phyloP scores from a whole-genome alignment of 2,113 vertebrate species.

The Melanostigma gelatinosum region DNA sequence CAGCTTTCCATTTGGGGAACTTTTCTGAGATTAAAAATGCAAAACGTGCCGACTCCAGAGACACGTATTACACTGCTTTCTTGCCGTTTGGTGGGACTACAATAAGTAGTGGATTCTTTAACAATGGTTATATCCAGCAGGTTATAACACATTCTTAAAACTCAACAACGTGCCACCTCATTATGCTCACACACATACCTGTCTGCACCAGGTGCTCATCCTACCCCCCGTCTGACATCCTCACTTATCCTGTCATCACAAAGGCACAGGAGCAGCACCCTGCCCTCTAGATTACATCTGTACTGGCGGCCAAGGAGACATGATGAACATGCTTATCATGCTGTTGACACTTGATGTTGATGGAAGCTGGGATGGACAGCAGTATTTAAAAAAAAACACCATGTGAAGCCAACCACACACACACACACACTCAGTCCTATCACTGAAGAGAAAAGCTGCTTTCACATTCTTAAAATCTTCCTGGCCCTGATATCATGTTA shows the following conservation, averaged over 20 bases:
- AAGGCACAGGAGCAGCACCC: slow-evolving; percentile 41
- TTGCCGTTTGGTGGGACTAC: neutral
- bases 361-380: slow-evolving; percentile 28
- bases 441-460: neutral
- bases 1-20: slow-evolving; percentile 41
- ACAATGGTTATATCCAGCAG: slow-evolving; percentile 23
- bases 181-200: slow-evolving; percentile 28
- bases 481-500: neutral
- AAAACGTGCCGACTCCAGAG: slow-evolving; percentile 17
- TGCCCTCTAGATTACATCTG: slow-evolving; percentile 63
- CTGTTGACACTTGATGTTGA: slow-evolving; percentile 50
- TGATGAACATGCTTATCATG: slow-evolving; percentile 59
- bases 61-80: slow-evolving; percentile 32
- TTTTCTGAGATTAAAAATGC: slow-evolving; percentile 41
- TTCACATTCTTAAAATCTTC: neutral
- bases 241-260: slow-evolving; percentile 68
- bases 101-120: neutral
- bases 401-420: neutral
- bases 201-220: slow-evolving; percentile 40
- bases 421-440: neutral
- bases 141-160: slow-evolving; percentile 32
- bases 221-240: slow-evolving; percentile 38
- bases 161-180: slow-evolving; percentile 19
- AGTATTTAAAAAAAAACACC: neutral
- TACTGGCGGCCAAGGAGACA: slow-evolving; percentile 48